These are phyloP conservation scores for Melanogrammus aeglefinus DNA, from an alignment of 2,797 vertebrate species.

Conservation along the genomic window DNA sequence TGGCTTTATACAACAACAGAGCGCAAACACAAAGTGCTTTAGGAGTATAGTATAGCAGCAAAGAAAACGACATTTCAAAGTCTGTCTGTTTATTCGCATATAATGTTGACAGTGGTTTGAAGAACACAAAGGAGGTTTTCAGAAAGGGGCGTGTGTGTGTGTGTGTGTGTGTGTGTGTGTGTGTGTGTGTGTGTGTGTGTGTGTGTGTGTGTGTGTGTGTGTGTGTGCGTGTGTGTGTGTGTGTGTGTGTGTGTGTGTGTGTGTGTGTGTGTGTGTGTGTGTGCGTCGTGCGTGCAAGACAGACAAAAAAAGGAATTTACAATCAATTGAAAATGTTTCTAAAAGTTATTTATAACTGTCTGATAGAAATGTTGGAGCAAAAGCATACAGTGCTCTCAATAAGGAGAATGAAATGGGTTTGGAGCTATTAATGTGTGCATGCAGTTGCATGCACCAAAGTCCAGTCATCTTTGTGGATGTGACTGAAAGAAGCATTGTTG, in stretches of 20 bases:
- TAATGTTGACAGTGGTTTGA: constrained; percentile 41
- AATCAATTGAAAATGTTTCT: not conserved
- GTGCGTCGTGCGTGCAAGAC: not conserved
- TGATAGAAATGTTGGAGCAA: no score
- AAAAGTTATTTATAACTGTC: not conserved
- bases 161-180: not conserved
- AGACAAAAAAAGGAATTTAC: not conserved
- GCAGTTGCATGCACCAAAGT: no score
- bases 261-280: not conserved
- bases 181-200: no score
- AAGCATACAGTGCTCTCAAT: no score
- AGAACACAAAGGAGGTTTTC: constrained; percentile 40
- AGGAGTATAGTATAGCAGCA: not conserved
- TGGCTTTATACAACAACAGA: no score
- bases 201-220: no score
- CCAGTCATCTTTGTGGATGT: no score
- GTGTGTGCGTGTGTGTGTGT: no score
- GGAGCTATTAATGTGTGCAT: no score
- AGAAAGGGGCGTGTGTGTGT: constrained; percentile 21
- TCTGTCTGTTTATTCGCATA: constrained; percentile 54
- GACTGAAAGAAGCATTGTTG: not conserved
- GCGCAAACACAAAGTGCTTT: no score
- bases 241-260: no score
- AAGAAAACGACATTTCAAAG: not conserved
- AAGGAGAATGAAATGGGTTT: no score